Conservation (phyloP, 2,797 vertebrate genomes). For the Falco rusticolus region DNA sequence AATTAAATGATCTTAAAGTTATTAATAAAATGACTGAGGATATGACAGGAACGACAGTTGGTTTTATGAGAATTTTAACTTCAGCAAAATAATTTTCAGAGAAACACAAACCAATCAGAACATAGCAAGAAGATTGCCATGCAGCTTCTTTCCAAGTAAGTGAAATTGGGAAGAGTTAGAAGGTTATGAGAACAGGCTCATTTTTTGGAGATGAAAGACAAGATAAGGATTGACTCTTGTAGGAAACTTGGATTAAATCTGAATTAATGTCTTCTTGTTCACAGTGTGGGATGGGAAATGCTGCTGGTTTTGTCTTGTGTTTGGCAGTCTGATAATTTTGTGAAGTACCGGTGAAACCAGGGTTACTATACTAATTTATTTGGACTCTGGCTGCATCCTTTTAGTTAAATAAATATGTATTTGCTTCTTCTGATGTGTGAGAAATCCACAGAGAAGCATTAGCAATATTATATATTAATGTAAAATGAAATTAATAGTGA, state of each 20-base stretch:
- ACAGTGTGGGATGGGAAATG: accelerated
- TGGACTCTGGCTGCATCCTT: not conserved
- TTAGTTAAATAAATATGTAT: not conserved
- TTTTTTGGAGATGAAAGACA: not conserved
- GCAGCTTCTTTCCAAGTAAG: not conserved
- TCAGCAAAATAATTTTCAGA: not conserved
- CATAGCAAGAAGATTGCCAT: not conserved
- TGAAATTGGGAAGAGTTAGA: not conserved
- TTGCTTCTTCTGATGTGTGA: conserved; percentile 6
- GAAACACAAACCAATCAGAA: not conserved
- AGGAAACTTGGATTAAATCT: not conserved
- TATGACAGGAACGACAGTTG: not conserved
- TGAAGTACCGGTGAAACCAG: not conserved
- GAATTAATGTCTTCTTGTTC: not conserved
- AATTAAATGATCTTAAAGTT: not conserved
- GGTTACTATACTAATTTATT: not conserved
- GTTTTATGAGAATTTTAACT: not conserved
- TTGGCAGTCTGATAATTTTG: not conserved
- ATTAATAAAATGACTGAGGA: not conserved
- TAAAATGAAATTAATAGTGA: conserved; percentile 30
- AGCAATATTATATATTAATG: conserved; percentile 57
- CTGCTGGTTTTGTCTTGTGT: not conserved
- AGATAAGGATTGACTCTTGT: not conserved
- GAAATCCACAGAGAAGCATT: conserved; percentile 60
- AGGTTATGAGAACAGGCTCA: not conserved